Conservation (phyloP, 1,140 invertebrate species). For the Tetragonula clypearis region DNA sequence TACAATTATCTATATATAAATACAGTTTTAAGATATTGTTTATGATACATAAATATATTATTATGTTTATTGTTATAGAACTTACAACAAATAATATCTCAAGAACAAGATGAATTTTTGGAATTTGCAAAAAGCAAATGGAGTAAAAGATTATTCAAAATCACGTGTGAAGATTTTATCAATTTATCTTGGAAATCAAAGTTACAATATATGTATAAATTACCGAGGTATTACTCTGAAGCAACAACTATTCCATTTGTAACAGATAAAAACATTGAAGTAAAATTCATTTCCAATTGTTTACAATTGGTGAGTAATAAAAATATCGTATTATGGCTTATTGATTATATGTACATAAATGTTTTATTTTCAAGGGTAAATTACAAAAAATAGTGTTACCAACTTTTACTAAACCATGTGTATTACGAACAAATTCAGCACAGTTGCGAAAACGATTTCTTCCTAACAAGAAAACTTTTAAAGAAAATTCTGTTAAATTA, state of each 20-base stretch:
- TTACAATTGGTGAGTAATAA: conserved; percentile 55
- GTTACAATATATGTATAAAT: conserved; percentile 37
- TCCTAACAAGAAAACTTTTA: background rate
- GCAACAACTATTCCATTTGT: conserved; percentile 61
- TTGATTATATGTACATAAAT: background rate
- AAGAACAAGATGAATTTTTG: conserved; percentile 68
- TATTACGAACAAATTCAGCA: conserved; percentile 8
- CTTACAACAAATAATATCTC: conserved; percentile 52
- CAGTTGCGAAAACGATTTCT: conserved; percentile 42
- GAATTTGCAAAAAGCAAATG: conserved; percentile 62
- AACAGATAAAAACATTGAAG: conserved; percentile 51
- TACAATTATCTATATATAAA: background rate
- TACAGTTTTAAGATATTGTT: background rate
- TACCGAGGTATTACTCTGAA: conserved; percentile 70
- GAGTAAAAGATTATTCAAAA: conserved; percentile 34
- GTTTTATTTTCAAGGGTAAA: conserved; percentile 53
- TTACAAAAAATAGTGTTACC: conserved; percentile 56
- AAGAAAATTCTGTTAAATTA: conserved; percentile 44
- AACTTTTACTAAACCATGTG: conserved; percentile 5
- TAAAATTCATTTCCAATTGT: conserved; percentile 50
- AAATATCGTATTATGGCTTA: background rate
- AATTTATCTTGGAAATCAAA: conserved; percentile 63
- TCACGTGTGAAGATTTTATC: conserved; percentile 56
- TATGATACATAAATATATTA: background rate
- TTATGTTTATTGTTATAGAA: conserved; percentile 39